phyloP scores from a whole-genome alignment of 2,888 invertebrate genomes.

The Seira musarum region DNA sequence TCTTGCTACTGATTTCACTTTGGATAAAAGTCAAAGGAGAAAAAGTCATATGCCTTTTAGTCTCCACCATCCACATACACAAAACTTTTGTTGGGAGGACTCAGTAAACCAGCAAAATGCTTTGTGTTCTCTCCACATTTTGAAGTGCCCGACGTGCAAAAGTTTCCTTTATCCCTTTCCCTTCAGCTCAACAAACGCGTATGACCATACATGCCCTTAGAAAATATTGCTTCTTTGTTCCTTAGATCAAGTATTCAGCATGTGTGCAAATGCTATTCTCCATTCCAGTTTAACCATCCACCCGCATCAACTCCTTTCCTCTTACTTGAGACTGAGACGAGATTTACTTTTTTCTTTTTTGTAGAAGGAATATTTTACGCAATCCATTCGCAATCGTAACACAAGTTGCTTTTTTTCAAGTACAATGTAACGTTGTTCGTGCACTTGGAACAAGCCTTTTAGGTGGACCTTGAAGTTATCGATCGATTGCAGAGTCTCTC shows the following conservation, averaged over 20 bases:
- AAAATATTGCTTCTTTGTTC: neutral
- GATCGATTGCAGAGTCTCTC: slow-evolving; percentile 61
- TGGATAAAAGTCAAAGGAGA: slow-evolving; percentile 59
- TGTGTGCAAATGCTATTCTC: slow-evolving; percentile 16
- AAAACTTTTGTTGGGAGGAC: too few relatives aligned
- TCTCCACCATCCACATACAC: too few relatives aligned
- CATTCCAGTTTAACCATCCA: slow-evolving; percentile 34
- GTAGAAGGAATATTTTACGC: slow-evolving; percentile 42
- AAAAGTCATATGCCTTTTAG: slow-evolving; percentile 35
- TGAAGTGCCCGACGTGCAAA: too few relatives aligned
- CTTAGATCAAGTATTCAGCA: neutral
- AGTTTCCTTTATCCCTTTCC: slow-evolving; percentile 30
- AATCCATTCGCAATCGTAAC: slow-evolving; percentile 48
- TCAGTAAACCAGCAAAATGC: too few relatives aligned
- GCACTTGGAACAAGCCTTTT: slow-evolving; percentile 51
- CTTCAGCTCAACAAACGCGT: slow-evolving; percentile 5
- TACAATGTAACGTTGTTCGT: neutral
- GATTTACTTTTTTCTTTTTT: slow-evolving; percentile 40
- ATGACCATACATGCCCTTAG: neutral
- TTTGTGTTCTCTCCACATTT: too few relatives aligned
- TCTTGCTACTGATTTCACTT: slow-evolving; percentile 54
- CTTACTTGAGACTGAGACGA: slow-evolving; percentile 31
- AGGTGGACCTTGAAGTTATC: slow-evolving; percentile 62
- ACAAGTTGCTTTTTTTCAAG: slow-evolving; percentile 41
- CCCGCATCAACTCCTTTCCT: slow-evolving; percentile 55